Evolutionary conservation across 1,140 invertebrate species (phyloP), one percentile per base, ranked within the genome.

Genomic region (Sesamia nonagrioides): DNA sequence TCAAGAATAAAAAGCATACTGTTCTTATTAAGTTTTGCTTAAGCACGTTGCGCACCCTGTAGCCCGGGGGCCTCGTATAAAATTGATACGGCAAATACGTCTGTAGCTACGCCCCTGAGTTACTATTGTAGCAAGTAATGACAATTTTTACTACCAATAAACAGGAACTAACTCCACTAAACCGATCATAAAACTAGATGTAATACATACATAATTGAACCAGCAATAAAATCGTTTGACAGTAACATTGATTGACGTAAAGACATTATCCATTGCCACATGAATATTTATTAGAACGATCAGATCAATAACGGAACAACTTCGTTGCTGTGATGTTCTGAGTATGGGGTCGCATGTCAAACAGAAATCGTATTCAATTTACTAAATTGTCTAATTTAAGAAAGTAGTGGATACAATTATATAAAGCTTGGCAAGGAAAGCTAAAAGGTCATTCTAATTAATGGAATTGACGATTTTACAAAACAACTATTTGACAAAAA

Each of bases 221-320:
- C 11, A 58, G 33, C 50, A 18, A 40, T 58, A 52, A 33, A 73
- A 58, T 21, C 52, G 9, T 40, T 15, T 17, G 37, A 73, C 56
- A n/a, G 11, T 15, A 63, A 77, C 35, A 58, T 58, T 77, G 63
- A 69, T 77, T 68, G 50, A 66, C 37, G 50, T 42, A 63, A 74
- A 68, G 50, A 61, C 71, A 66, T 73, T 37, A 54, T 52, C 40
- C 61, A 68, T 69, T 68, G 72, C 60, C 17, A 56, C 61, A 74
- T 74, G 35, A 79, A 79, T 79, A 79, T 79, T 68, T 74, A 79
- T 75, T 18, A 56, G 37, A 18, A 1, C 69, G 6, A 50, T 52
- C 54, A 50, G 61, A 74, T 79, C 71, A 79, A 74, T 79, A 79
- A 68, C 58, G 40, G n/a, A 68, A 68, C 48, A 45, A 45, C 18